Percentiles rank a stretch among this genome's conserved stretches.
phyloP scores from a whole-genome alignment of 2,113 vertebrate species.

The Carettochelys insculpta region DNA sequence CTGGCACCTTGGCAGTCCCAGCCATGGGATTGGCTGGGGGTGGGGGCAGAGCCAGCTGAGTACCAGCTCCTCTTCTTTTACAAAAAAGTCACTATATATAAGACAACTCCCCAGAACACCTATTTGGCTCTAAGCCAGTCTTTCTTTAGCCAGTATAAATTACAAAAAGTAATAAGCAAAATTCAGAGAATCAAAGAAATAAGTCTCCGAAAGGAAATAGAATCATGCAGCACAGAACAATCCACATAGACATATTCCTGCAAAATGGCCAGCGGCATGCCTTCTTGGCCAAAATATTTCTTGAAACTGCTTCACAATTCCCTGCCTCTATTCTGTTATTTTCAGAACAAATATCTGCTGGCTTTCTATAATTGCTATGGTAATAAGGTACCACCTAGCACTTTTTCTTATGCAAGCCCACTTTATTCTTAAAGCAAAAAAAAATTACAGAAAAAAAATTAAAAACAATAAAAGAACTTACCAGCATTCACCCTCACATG shows the following conservation, averaged over 20 bases:
- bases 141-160: background rate
- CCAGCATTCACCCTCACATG: background rate
- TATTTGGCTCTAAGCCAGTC: background rate
- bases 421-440: background rate
- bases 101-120: too few species aligned
- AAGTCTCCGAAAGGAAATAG: background rate
- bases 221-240: background rate
- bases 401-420: background rate
- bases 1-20: too few species aligned
- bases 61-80: too few species aligned
- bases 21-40: too few species aligned
- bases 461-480: background rate
- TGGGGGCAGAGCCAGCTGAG: too few species aligned
- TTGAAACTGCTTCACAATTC: background rate
- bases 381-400: background rate
- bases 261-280: background rate
- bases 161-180: background rate
- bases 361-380: background rate
- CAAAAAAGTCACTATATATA: too few species aligned
- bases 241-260: background rate
- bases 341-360: background rate
- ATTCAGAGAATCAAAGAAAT: background rate
- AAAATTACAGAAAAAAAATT: background rate
- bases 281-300: background rate
- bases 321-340: background rate